Base-by-base conservation (phyloP, 2,113 vertebrate species). In the Heterocephalus glaber region DNA sequence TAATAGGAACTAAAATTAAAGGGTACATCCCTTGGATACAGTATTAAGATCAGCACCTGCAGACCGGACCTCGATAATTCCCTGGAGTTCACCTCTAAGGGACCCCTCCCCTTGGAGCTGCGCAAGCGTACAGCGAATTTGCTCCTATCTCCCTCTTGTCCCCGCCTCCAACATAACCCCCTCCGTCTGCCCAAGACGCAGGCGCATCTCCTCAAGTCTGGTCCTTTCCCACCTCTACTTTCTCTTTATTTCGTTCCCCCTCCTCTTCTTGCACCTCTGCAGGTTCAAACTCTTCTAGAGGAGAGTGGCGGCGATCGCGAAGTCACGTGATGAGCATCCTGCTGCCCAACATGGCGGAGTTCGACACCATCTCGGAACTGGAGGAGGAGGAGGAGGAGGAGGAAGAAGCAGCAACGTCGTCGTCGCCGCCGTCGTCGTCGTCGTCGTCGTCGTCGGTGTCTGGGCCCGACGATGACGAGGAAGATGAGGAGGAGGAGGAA, bases 301-400 rank as follows among this genome's bases (percentile, higher is more conserved):
- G 90, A 86, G 90, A 38, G 96, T 97, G 86, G 93, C 77, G 68
- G 94, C 44, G 86, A 94, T 89, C 94, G 52, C 60, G 60, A 82
- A 94, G 96, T 98, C 98, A 99, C 99, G 99, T 99, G 99, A 99
- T 99, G 99, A 99, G 99, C 98, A 99, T 99, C 98, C 98, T 99
- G 97, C 99, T 99, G 76, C 99, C 99, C 99, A 99, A 99, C 98
- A 99, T 99, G 99, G 99, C 99, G 99, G 99, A 99, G 98, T 99
- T 99, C 98, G 99, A 99, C 98, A 99, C 99, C 97, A 99, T 99
- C 99, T 99, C 99, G 96, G 99, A 99, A 98, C 98, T 99, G 98
- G 99, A 99, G 98, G 99, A 99, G 61, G 98, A 98, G 87, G 97
- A 98, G n/a, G n/a, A n/a, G 89, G 99, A 99, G 61, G 98, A 98